Evolutionary conservation across 2,888 invertebrate genomes (phyloP).

Genomic region (Drosophila tripunctata): DNA sequence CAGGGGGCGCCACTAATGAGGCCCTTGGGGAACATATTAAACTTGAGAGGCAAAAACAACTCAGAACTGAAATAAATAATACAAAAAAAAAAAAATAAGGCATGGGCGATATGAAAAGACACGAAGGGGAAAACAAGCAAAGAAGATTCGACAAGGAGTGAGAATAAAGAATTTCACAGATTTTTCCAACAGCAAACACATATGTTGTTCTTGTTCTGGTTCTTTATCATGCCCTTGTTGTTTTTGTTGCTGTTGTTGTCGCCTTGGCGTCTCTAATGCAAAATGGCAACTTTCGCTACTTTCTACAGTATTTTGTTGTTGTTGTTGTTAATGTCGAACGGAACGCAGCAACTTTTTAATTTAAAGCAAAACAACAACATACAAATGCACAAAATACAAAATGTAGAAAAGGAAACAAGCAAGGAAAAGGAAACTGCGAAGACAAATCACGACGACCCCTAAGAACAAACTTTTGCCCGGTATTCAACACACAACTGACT

Average conservation of each 20-base stretch:
- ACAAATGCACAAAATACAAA: neutral
- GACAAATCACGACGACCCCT: conserved; percentile 57
- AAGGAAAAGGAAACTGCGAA: conserved; percentile 12
- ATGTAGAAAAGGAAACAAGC: conserved; percentile 3
- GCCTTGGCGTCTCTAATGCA: conserved; percentile 42
- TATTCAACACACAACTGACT: conserved; percentile 68
- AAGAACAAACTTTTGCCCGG: conserved; percentile 54
- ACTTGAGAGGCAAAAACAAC: conserved; percentile 59
- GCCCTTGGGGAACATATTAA: conserved; percentile 79
- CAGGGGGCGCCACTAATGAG: conserved; percentile 74
- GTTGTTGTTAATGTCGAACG: too few relatives aligned
- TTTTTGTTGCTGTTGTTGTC: conserved; percentile 6
- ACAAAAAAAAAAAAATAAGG: conserved; percentile 9
- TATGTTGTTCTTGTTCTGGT: conserved; percentile 4
- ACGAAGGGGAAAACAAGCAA: neutral
- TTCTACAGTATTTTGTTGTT: conserved; percentile 12
- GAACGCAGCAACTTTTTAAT: conserved; percentile 55
- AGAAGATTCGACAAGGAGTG: neutral
- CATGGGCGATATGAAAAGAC: conserved; percentile 8
- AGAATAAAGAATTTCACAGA: conserved; percentile 37
- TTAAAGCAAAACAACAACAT: conserved; percentile 28
- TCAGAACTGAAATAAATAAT: conserved; percentile 1
- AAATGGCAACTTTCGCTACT: conserved; percentile 51
- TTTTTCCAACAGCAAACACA: conserved; percentile 27
- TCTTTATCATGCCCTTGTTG: neutral